Conservation (phyloP, 2,888 invertebrate species). For the Tenthredo scrophulariae region DNA sequence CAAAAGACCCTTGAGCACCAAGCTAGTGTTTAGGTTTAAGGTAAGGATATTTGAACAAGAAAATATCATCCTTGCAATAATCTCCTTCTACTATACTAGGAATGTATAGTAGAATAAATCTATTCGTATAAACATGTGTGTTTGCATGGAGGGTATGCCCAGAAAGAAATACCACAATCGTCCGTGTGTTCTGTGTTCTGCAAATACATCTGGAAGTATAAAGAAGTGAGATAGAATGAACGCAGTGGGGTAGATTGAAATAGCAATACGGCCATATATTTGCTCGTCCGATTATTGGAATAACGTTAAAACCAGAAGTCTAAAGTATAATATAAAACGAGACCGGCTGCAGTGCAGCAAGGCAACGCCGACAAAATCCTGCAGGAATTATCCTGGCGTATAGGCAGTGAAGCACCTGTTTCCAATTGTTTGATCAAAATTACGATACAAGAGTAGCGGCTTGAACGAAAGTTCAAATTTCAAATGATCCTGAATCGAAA, state of each 20-base stretch:
- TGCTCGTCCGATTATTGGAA: conserved; percentile 21
- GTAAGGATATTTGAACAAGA: not conserved
- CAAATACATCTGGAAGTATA: not conserved
- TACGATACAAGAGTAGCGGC: not conserved
- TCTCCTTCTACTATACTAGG: not conserved
- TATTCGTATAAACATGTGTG: not conserved
- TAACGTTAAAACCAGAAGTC: not conserved
- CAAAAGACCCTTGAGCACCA: too few species aligned
- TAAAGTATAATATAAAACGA: conserved; percentile 5
- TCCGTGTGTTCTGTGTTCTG: not conserved
- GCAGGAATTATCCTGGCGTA: not conserved
- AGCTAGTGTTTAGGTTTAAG: too few species aligned
- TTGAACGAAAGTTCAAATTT: conserved; percentile 23
- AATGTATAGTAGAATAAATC: not conserved
- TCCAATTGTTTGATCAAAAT: conserved; percentile 16
- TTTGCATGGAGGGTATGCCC: not conserved
- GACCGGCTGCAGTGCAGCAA: not conserved
- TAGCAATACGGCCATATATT: conserved; percentile 3
- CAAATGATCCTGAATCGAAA: conserved; percentile 16
- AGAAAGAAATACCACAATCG: not conserved
- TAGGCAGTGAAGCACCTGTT: not conserved
- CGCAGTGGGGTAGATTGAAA: conserved; percentile 1
- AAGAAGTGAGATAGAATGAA: not conserved
- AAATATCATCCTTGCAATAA: not conserved
- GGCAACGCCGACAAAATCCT: not conserved